phyloP scores from a whole-genome alignment of 2,888 invertebrate species.

The Pristionchus maxplancki region DNA sequence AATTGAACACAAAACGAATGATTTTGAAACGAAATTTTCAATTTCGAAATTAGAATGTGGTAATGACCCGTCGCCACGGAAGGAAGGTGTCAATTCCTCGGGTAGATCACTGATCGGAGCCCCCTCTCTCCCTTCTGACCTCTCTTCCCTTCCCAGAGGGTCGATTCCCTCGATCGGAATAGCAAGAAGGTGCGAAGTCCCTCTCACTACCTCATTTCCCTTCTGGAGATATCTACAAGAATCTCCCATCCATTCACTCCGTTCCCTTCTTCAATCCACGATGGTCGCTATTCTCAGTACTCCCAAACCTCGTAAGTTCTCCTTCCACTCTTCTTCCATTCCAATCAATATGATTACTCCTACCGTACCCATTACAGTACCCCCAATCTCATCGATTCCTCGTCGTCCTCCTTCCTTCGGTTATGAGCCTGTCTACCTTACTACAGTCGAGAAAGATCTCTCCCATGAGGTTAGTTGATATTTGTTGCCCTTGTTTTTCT shows the following conservation, averaged over 20 bases:
- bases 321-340: not conserved
- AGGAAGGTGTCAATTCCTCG: not conserved
- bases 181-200: not conserved
- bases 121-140: not conserved
- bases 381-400: constrained; percentile 6
- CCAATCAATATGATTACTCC: not conserved
- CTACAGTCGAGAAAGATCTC: not conserved
- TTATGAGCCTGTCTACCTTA: not conserved
- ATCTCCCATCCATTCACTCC: not conserved
- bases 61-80: not conserved
- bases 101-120: not conserved
- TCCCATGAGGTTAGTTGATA: not conserved
- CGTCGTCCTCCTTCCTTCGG: constrained; percentile 24
- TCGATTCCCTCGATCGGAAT: constrained; percentile 18
- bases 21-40: not conserved
- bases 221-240: not conserved
- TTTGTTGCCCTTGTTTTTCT: not conserved
- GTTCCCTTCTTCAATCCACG: not conserved
- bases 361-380: not conserved
- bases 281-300: constrained; percentile 41
- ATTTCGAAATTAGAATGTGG: not conserved
- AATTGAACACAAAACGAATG: too few relatives aligned
- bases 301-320: constrained; percentile 33
- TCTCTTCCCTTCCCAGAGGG: constrained; percentile 1
- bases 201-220: not conserved